These are phyloP conservation scores for Diaphora mendica DNA, from an alignment of 2,888 invertebrate genomes.

Conservation along the genomic window DNA sequence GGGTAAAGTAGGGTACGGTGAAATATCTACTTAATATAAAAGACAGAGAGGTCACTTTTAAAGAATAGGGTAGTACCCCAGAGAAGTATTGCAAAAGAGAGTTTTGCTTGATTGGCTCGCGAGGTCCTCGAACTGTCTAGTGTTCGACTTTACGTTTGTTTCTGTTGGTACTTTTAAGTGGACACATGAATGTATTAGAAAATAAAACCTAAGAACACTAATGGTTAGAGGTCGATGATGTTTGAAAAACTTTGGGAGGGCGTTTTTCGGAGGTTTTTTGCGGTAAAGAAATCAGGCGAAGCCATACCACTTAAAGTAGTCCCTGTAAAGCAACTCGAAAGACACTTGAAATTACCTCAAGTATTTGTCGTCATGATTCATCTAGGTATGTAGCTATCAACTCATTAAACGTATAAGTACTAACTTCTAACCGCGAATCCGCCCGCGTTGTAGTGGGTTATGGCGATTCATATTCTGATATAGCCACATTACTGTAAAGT, in stretches of 20 bases:
- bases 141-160: not conserved
- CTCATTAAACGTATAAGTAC: no score
- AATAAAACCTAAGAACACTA: not conserved
- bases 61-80: not conserved
- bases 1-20: not conserved
- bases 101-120: not conserved
- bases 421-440: no score
- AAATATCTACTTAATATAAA: not conserved
- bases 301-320: not conserved
- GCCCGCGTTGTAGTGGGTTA: no score
- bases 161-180: not conserved
- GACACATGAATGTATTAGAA: not conserved
- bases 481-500: no score
- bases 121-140: no score
- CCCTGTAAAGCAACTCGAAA: not conserved
- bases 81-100: not conserved
- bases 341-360: not conserved
- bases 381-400: no score
- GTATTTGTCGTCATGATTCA: no score
- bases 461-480: no score
- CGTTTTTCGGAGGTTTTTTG: not conserved
- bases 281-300: not conserved
- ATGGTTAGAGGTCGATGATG: not conserved
- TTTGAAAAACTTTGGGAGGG: not conserved
- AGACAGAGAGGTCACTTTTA: not conserved